Percentiles rank a stretch among this genome's conserved stretches.
Evolutionary conservation across 1,140 invertebrate species (phyloP).

Genomic region (Drusus annulatus): DNA sequence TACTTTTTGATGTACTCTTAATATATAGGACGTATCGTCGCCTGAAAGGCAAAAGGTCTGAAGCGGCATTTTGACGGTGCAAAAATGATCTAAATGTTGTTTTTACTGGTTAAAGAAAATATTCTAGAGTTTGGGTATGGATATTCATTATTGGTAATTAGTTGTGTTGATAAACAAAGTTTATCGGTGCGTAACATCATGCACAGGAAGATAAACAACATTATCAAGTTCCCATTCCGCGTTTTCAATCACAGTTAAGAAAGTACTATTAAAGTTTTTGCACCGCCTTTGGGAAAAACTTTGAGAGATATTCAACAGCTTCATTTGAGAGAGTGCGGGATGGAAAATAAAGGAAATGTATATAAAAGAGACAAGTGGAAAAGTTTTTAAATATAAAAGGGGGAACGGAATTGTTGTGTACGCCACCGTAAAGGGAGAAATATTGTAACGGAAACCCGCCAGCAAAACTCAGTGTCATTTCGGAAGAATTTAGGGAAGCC

Average conservation of each 20-base stretch:
- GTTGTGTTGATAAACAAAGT: no score
- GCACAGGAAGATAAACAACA: background rate
- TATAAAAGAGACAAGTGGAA: slow-evolving; percentile 55
- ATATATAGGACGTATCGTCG: no score
- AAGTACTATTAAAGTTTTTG: slow-evolving; percentile 55
- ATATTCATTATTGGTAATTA: no score
- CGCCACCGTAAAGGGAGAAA: slow-evolving; percentile 35
- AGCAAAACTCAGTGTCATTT: slow-evolving; percentile 42
- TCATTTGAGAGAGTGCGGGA: slow-evolving; percentile 52
- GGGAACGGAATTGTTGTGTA: slow-evolving; percentile 51
- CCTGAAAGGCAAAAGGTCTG: no score
- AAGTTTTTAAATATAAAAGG: slow-evolving; percentile 56
- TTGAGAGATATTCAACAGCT: slow-evolving; percentile 55
- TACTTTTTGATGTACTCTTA: no score
- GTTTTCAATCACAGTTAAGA: slow-evolving; percentile 55
- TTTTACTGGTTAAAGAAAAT: no score
- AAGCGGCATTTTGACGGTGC: no score
- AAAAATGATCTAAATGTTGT: no score
- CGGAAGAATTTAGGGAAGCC: slow-evolving; percentile 27
- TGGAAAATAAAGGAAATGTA: slow-evolving; percentile 54
- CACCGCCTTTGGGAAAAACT: slow-evolving; percentile 45
- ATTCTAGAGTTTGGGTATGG: no score
- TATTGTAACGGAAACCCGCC: slow-evolving; percentile 42
- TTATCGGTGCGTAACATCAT: no score
- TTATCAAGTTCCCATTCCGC: background rate